A percentile compares a stretch with the other conserved stretches of the same genome.
Evolutionary conservation across 2,797 vertebrate genomes (phyloP).

Genomic region (Scyliorhinus canicula): DNA sequence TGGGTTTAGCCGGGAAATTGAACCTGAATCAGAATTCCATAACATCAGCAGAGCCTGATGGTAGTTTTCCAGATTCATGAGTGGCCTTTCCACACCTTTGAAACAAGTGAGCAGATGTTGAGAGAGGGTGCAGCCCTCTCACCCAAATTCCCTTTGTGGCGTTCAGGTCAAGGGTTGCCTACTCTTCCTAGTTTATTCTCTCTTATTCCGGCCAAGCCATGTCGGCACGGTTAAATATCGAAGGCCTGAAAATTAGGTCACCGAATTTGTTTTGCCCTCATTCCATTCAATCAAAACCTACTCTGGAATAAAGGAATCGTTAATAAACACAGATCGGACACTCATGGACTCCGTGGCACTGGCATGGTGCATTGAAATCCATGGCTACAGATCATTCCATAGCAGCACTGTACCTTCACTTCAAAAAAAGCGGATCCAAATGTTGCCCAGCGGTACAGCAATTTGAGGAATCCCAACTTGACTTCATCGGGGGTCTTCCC

Average conservation of each 20-base stretch:
- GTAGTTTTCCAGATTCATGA: no score
- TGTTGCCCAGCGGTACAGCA: constrained; percentile 75
- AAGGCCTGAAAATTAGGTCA: background rate
- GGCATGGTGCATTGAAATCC: background rate
- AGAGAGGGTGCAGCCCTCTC: background rate
- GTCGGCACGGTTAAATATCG: background rate
- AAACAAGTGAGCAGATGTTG: background rate
- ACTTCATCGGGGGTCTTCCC: constrained; percentile 72
- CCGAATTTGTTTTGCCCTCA: background rate
- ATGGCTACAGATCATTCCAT: background rate
- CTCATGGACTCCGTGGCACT: background rate
- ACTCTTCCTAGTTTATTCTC: background rate
- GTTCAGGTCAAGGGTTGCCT: background rate
- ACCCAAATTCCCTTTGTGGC: no score
- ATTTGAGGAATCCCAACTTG: constrained; percentile 77
- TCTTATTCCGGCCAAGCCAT: background rate
- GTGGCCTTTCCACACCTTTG: background rate
- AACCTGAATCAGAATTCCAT: background rate
- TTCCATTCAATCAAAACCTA: background rate
- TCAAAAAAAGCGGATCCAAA: constrained; percentile 96
- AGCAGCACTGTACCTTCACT: constrained; percentile 73
- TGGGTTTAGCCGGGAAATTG: background rate
- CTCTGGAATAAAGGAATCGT: background rate
- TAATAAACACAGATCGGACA: background rate
- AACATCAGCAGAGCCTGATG: background rate